Conservation (phyloP, 2,113 vertebrate species). For the Oostethus manadensis region DNA sequence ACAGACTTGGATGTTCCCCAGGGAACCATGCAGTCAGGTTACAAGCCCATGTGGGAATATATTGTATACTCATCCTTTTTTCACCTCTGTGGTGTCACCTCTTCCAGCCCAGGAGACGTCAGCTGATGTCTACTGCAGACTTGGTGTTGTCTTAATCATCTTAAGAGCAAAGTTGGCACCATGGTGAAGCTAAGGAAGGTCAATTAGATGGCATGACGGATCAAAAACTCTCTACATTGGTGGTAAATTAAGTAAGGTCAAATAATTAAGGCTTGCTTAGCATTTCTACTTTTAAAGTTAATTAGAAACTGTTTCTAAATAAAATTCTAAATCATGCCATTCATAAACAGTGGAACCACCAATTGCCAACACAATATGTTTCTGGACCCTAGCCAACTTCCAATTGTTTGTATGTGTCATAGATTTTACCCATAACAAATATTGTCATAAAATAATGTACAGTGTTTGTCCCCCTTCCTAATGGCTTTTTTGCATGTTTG, state of each 20-base stretch:
- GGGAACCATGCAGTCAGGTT: slow-evolving; percentile 51
- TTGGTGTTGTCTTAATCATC: slow-evolving; percentile 64
- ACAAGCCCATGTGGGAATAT: slow-evolving; percentile 50
- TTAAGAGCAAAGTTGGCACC: slow-evolving; percentile 54
- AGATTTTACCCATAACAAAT: too few species aligned
- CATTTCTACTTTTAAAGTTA: too few species aligned
- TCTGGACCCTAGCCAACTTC: too few species aligned
- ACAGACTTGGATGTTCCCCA: slow-evolving; percentile 42
- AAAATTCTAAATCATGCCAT: too few species aligned
- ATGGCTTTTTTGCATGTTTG: too few species aligned
- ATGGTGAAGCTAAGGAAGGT: slow-evolving; percentile 39
- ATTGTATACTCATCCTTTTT: slow-evolving; percentile 11
- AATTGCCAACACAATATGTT: too few species aligned
- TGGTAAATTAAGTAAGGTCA: not conserved
- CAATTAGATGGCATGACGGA: slow-evolving; percentile 14
- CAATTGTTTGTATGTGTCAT: too few species aligned
- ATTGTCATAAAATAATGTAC: too few species aligned
- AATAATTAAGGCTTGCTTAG: not conserved
- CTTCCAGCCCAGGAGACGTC: slow-evolving; percentile 54
- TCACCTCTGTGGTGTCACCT: slow-evolving; percentile 17
- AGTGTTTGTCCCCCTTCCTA: too few species aligned
- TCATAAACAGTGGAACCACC: too few species aligned
- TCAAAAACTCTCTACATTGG: not conserved
- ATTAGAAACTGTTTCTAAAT: too few species aligned
- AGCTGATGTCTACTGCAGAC: slow-evolving; percentile 49